Evolutionary conservation across 2,888 invertebrate genomes (phyloP), one percentile per base, ranked within the genome.

Genomic region (Pharmacophagus antenor): DNA sequence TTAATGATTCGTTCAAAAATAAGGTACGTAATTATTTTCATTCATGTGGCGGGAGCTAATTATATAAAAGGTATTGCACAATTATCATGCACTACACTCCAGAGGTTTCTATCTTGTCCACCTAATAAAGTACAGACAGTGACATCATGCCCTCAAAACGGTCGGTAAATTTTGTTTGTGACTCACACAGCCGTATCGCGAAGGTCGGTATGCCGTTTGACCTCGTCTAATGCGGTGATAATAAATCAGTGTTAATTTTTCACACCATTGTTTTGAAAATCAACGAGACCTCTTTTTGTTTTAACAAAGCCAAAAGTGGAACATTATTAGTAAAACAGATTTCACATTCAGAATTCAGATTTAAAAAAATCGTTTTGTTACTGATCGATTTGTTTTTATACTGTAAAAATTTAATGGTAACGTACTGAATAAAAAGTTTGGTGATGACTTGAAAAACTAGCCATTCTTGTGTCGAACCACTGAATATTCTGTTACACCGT

Each of bases 131-230:
- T 69, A 71, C 63, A 72, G 73, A 68, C 68, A 69, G 67, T 88
- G 86, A 88, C 84, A 85, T 89, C 87, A 89, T 84, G 67, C 70
- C 73, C 73, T 77, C 68, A 71, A 80, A 84, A 77, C 69, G 67
- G 66, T 61, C 61, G 60, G 68, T 65, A 68, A 70, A 72, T 76
- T 70, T 72, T 70, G 68, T 69, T 67, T 69, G 68, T 81, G 79
- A 82, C 65, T 82, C 79, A 80, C 65, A 73, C 67, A 69, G 63
- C 65, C 66, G 65, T 66, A 70, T 70, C 68, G 66, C 66, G 70
- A 79, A 84, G 82, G 82, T 71, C 78, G 70, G 53, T 25, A 58
- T 56, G 37, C 46, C 63, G 63, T 63, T 54, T 72, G 68, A 68
- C 69, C 68, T 65, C 53, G 48, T 51, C 31, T 58, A 37, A 54